These are phyloP conservation scores for Brachyptera risi DNA, from an alignment of 2,888 invertebrate species.

Conservation along the genomic window DNA sequence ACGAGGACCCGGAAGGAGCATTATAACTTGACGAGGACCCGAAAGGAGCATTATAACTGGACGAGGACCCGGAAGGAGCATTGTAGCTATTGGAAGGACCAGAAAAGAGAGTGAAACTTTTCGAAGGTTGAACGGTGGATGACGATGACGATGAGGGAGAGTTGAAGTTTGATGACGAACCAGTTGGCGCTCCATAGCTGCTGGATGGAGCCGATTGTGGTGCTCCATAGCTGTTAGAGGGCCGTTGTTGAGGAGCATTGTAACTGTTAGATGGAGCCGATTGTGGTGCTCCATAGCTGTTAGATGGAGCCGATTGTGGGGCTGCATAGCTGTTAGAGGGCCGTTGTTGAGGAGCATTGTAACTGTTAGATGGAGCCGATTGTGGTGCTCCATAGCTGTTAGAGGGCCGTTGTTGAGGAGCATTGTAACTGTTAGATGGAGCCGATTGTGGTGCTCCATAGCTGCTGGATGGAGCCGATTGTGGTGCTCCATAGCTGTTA, in stretches of 20 bases:
- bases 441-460: slow-evolving; percentile 44
- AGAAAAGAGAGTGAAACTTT: neutral
- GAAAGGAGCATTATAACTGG: slow-evolving; percentile 10
- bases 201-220: slow-evolving; percentile 21
- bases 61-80: slow-evolving; percentile 41
- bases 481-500: too few relatives aligned
- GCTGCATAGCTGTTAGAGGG: slow-evolving; percentile 40
- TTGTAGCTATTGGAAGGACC: slow-evolving; percentile 45
- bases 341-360: too few relatives aligned
- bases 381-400: slow-evolving; percentile 37
- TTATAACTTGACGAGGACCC: slow-evolving; percentile 43
- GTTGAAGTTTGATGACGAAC: neutral
- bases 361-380: too few relatives aligned
- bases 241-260: slow-evolving; percentile 19
- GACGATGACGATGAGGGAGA: neutral
- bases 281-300: slow-evolving; percentile 43
- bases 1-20: slow-evolving; percentile 37
- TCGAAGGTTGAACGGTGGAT: neutral
- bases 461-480: slow-evolving; percentile 40
- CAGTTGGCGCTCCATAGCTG: slow-evolving; percentile 41
- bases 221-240: slow-evolving; percentile 21
- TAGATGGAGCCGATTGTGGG: neutral
- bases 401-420: too few relatives aligned
- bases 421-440: too few relatives aligned
- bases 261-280: slow-evolving; percentile 18